Percentiles rank a stretch among this genome's conserved stretches.
Evolutionary conservation across 2,113 vertebrate species (phyloP).

Genomic region (Grantiella picta): DNA sequence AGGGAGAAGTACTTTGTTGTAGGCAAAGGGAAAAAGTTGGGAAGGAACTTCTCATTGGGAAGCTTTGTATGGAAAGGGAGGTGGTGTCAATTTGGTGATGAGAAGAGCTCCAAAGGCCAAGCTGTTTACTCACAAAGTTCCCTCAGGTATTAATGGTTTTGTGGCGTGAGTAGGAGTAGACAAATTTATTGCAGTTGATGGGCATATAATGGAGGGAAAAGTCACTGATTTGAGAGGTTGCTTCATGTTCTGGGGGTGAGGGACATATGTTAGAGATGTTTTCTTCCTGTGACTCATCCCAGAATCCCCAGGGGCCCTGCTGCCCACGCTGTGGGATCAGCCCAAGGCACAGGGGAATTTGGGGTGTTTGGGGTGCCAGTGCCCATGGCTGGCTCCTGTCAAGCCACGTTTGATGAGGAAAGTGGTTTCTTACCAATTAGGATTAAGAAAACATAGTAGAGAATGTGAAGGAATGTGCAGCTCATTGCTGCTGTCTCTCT

Average conservation of each 20-base stretch:
- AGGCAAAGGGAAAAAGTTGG: neutral
- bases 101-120: neutral
- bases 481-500: neutral
- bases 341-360: neutral
- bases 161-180: neutral
- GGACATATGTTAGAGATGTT: neutral
- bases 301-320: neutral
- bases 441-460: neutral
- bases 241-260: neutral
- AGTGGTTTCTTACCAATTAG: neutral
- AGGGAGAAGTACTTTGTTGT: accelerated
- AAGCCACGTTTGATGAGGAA: neutral
- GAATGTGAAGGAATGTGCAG: too few species aligned
- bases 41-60: neutral
- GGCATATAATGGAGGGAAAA: neutral
- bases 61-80: neutral
- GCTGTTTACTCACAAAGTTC: neutral
- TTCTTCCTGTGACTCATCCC: neutral
- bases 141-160: neutral
- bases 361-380: neutral
- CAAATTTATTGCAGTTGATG: neutral
- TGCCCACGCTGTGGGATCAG: neutral
- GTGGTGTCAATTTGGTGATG: accelerated
- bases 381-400: accelerated
- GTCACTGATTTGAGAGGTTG: neutral